A percentile compares a stretch with the other conserved stretches of the same genome.
phyloP scores from a whole-genome alignment of 1,140 invertebrate species.

The Aphelenchoides fujianensis region DNA sequence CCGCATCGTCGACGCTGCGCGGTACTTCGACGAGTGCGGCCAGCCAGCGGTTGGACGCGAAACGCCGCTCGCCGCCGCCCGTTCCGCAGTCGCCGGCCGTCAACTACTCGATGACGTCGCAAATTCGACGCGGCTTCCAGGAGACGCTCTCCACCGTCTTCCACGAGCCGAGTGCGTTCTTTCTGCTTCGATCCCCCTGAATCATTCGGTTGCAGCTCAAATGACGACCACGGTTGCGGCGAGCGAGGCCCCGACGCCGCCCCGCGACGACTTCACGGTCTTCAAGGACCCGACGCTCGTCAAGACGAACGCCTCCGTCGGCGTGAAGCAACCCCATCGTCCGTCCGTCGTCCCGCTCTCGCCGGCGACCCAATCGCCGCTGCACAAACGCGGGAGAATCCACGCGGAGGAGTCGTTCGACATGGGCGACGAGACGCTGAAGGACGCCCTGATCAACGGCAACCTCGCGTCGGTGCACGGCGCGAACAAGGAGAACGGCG shows the following conservation, averaged over 20 bases:
- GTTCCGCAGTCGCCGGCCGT: neutral
- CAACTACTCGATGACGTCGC: neutral
- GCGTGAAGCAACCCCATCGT: no score
- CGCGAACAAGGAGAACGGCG: neutral
- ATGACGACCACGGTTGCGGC: neutral
- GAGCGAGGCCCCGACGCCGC: neutral
- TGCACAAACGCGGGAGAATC: neutral
- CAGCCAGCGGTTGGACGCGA: no score
- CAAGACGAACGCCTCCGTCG: neutral
- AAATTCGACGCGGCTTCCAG: neutral
- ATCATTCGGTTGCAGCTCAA: neutral
- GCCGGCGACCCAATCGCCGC: slow-evolving; percentile 3
- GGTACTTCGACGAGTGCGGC: no score
- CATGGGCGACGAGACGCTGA: neutral
- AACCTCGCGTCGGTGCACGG: neutral
- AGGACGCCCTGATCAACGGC: neutral
- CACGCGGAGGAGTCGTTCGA: neutral
- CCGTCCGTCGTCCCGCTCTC: neutral
- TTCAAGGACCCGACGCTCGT: neutral
- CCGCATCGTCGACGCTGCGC: no score
- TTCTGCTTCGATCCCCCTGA: neutral
- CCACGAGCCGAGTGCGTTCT: no score
- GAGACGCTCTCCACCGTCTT: no score
- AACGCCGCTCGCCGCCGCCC: neutral
- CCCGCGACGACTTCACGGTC: neutral